A percentile compares a stretch with the other conserved stretches of the same genome.
These are phyloP conservation scores for Meloidogyne exigua DNA, from an alignment of 1,140 invertebrate species.

Conservation along the genomic window DNA sequence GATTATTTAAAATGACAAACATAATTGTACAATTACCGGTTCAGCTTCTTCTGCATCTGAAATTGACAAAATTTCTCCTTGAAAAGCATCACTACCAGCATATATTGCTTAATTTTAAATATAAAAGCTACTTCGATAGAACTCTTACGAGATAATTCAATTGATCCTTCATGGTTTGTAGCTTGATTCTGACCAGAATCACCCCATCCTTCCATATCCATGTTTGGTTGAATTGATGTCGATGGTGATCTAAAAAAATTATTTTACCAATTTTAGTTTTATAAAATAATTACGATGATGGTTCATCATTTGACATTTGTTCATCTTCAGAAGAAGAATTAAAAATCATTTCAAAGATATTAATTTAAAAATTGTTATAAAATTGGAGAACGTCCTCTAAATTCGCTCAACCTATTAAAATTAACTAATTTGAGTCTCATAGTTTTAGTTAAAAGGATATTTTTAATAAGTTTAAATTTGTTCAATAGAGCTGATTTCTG, in stretches of 20 bases:
- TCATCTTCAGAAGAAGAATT: constrained; percentile 5
- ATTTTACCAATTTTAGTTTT: background rate
- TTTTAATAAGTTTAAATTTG: too few relatives aligned
- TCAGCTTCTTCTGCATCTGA: background rate
- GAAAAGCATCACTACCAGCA: background rate
- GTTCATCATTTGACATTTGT: constrained; percentile 1
- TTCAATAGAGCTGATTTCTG: too few relatives aligned
- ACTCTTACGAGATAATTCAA: background rate
- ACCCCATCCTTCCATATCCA: background rate
- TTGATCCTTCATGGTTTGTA: background rate
- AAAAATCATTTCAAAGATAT: background rate
- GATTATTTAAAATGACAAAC: background rate
- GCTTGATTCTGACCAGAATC: background rate
- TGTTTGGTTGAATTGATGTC: background rate
- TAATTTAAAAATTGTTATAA: constrained; percentile 3
- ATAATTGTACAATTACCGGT: background rate
- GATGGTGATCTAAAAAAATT: background rate
- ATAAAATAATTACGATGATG: background rate
- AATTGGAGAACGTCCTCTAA: too few relatives aligned
- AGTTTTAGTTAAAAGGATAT: too few relatives aligned
- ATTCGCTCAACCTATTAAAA: too few relatives aligned
- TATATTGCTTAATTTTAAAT: background rate
- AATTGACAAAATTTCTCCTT: constrained; percentile 2
- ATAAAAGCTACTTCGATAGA: background rate
- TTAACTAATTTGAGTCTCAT: too few relatives aligned